Percentiles rank a stretch among this genome's conserved stretches.
Conservation (phyloP, 92 coral and sea anemone species). For the Porites rus region DNA sequence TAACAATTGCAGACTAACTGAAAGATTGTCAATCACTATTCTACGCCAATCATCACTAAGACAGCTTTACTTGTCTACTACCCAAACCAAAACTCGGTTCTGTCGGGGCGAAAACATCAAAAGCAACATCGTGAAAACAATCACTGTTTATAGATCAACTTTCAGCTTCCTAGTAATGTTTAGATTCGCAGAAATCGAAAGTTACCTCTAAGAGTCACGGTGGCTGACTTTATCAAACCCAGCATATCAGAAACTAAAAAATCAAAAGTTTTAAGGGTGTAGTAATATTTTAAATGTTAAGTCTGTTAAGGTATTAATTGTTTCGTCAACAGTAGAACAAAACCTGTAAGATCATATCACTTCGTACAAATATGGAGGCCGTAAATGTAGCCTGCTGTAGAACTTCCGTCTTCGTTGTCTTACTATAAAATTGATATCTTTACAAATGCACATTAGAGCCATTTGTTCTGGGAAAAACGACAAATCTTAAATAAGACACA, state of each 20-base stretch:
- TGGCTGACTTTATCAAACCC: neutral
- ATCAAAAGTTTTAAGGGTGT: neutral
- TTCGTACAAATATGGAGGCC: neutral
- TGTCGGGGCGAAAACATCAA: neutral
- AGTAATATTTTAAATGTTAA: constrained; percentile 15
- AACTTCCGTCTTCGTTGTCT: neutral
- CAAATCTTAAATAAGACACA: too few relatives aligned
- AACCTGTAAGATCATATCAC: neutral
- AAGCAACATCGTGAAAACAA: neutral
- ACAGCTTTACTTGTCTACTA: neutral
- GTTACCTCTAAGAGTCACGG: neutral
- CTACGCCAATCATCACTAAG: too few relatives aligned
- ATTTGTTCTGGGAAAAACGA: too few relatives aligned
- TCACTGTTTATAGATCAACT: constrained; percentile 14
- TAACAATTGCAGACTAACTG: too few relatives aligned
- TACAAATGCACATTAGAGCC: neutral
- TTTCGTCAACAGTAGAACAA: neutral
- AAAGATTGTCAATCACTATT: too few relatives aligned
- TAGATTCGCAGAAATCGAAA: constrained; percentile 9
- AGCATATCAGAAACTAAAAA: constrained; percentile 1
- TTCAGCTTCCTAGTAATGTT: neutral
- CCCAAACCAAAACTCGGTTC: constrained; percentile 7
- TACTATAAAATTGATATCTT: neutral
- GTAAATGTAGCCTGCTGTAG: neutral
- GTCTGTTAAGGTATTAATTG: neutral